A percentile compares a stretch with the other conserved stretches of the same genome.
These are phyloP conservation scores for Chaenodraco wilsoni DNA, from an alignment of 2,797 vertebrate species.

Conservation along the genomic window DNA sequence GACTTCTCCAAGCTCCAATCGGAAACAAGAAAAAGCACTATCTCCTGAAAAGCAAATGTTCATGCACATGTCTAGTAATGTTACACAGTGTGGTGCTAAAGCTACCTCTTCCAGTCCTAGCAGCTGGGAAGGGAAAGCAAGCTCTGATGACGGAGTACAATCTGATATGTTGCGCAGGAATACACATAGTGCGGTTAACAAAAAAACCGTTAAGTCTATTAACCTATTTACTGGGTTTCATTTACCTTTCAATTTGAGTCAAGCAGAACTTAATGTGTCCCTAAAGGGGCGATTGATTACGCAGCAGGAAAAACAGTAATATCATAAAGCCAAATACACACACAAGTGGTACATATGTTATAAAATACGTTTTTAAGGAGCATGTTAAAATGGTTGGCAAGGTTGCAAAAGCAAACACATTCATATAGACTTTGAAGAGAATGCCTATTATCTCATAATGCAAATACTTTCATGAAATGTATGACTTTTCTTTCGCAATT, in stretches of 20 bases:
- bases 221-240: conserved; percentile 16
- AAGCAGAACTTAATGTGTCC: too few species aligned
- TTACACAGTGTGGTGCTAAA: not conserved
- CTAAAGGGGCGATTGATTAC: too few species aligned
- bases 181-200: conserved; percentile 9
- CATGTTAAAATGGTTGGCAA: too few species aligned
- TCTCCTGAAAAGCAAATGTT: not conserved
- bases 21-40: not conserved
- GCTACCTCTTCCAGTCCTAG: not conserved
- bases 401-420: too few species aligned
- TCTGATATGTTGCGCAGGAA: conserved; percentile 38
- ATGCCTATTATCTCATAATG: too few species aligned
- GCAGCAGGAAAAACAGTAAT: too few species aligned
- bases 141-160: conserved; percentile 36
- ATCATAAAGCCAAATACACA: too few species aligned
- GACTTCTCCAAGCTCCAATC: not conserved
- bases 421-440: too few species aligned
- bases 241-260: conserved; percentile 1
- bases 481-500: too few species aligned
- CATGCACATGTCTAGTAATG: not conserved
- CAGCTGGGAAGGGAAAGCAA: conserved; percentile 40
- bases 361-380: too few species aligned
- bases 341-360: too few species aligned
- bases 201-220: conserved; percentile 10
- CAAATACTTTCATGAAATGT: too few species aligned